Evolutionary conservation across 2,888 invertebrate species (phyloP).

Genomic region (Eumerus sabulonum): DNA sequence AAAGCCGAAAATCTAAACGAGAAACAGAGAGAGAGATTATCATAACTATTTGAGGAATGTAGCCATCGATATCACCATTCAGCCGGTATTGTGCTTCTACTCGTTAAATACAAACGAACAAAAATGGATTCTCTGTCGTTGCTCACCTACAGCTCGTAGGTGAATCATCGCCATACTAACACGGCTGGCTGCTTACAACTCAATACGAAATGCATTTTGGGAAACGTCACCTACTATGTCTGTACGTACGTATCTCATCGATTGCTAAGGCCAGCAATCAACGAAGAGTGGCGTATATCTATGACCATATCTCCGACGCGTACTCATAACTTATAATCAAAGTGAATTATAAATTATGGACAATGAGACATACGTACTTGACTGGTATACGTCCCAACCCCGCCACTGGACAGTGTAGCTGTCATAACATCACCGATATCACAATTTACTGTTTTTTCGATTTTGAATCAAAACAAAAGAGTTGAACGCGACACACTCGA

Average conservation of each 20-base stretch:
- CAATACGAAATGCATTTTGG: slow-evolving; percentile 11
- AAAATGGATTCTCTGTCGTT: slow-evolving; percentile 42
- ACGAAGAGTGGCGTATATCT: slow-evolving; percentile 53
- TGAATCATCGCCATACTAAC: slow-evolving; percentile 4
- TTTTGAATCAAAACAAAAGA: slow-evolving; percentile 66
- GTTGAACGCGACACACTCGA: slow-evolving; percentile 62
- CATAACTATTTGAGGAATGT: slow-evolving; percentile 53
- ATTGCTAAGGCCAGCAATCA: slow-evolving; percentile 32
- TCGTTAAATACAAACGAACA: slow-evolving; percentile 59
- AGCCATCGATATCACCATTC: slow-evolving; percentile 38
- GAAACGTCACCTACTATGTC: slow-evolving; percentile 8
- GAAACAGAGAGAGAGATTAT: slow-evolving; percentile 49
- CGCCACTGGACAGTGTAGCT: slow-evolving; percentile 28
- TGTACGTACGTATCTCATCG: slow-evolving; percentile 10
- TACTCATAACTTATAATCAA: slow-evolving; percentile 66
- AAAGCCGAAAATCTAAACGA: slow-evolving; percentile 6
- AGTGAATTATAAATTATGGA: slow-evolving; percentile 65
- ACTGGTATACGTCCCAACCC: background rate
- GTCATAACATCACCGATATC: slow-evolving; percentile 67
- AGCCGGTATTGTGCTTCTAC: slow-evolving; percentile 48
- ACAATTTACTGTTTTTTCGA: slow-evolving; percentile 63
- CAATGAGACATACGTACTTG: slow-evolving; percentile 3
- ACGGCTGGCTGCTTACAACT: slow-evolving; percentile 9
- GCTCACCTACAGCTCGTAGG: background rate
- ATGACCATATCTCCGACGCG: slow-evolving; percentile 57